These are phyloP conservation scores for Polymixis lichenea DNA, from an alignment of 2,888 invertebrate species.

Conservation along the genomic window DNA sequence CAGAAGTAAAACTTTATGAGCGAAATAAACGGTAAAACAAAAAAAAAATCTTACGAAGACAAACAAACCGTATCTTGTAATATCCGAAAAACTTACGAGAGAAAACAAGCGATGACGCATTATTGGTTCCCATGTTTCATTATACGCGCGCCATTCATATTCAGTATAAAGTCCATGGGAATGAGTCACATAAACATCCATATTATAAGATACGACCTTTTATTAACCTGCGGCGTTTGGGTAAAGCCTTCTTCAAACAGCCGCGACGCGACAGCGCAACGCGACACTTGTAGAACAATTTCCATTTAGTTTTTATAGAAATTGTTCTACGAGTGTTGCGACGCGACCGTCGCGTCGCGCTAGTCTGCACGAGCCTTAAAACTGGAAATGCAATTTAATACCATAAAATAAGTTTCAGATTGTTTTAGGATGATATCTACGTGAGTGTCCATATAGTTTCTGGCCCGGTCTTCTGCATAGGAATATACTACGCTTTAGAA, in stretches of 20 bases:
- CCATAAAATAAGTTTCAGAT: not conserved
- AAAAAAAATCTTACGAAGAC: not conserved
- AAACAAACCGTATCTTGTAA: constrained; percentile 6
- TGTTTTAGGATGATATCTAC: not conserved
- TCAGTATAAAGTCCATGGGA: constrained; percentile 22
- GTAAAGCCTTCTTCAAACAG: too few relatives aligned
- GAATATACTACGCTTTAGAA: too few relatives aligned
- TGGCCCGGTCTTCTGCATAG: too few relatives aligned
- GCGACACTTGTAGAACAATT: too few relatives aligned
- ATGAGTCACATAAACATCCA: not conserved
- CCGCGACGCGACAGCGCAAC: too few relatives aligned
- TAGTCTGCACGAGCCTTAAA: too few relatives aligned
- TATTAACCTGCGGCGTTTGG: not conserved
- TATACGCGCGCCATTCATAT: constrained; percentile 35
- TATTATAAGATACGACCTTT: constrained; percentile 15
- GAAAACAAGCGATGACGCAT: constrained; percentile 18
- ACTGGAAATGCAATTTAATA: not conserved
- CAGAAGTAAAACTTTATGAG: not conserved
- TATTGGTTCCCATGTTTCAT: constrained; percentile 32
- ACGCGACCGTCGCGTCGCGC: too few relatives aligned
- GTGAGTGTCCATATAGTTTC: too few relatives aligned
- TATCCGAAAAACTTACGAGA: not conserved
- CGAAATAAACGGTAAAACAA: not conserved
- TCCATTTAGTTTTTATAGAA: too few relatives aligned
- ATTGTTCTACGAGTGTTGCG: too few relatives aligned